Percentiles rank a stretch among this genome's conserved stretches.
phyloP scores from a whole-genome alignment of 2,797 vertebrate genomes.

The Mastacembelus armatus region DNA sequence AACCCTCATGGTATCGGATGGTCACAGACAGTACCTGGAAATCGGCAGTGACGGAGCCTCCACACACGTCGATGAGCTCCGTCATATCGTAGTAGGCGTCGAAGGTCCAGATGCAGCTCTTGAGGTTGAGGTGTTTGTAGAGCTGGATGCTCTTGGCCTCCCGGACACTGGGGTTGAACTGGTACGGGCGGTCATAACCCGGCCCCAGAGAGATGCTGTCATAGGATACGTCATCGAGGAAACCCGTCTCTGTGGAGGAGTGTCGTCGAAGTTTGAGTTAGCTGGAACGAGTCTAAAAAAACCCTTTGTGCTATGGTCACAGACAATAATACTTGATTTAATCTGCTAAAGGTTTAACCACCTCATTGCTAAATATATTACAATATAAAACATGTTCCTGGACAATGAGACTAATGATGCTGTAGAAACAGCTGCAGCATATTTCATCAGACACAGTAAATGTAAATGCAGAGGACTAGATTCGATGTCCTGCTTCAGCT shows the following conservation, averaged over 20 bases:
- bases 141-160: conserved; percentile 93
- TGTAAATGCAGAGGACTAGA: no score
- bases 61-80: conserved; percentile 95
- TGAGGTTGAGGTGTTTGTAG: conserved; percentile 97
- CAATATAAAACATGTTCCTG: no score
- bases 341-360: no score
- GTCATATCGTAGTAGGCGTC: conserved; percentile 99
- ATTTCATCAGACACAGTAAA: not conserved
- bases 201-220: conserved; percentile 90
- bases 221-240: conserved; percentile 89
- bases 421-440: not conserved
- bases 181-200: conserved; percentile 94
- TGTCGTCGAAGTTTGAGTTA: not conserved
- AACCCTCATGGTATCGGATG: no score
- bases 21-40: conserved; percentile 88
- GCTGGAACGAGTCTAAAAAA: not conserved
- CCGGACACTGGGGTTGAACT: conserved; percentile 90
- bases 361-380: no score
- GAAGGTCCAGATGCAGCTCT: conserved; percentile 99
- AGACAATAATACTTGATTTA: no score
- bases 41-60: conserved; percentile 95
- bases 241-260: conserved; percentile 88
- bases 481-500: not conserved
- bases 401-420: no score
- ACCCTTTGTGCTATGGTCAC: no score